Evolutionary conservation across 2,113 vertebrate genomes (phyloP), one percentile per base, ranked within the genome.

Genomic region (Nibea coibor): DNA sequence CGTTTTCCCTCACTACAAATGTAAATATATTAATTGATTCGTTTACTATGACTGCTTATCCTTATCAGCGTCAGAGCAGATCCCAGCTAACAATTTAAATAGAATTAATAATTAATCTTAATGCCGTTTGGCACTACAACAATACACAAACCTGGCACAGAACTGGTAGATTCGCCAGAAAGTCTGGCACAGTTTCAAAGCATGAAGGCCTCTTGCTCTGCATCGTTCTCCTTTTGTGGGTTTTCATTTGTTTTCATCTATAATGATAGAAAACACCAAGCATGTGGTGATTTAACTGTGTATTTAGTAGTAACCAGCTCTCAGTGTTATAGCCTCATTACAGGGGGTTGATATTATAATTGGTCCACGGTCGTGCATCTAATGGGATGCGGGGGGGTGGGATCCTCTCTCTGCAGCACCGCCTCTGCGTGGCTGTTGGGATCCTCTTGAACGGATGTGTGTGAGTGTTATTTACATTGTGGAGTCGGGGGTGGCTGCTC

Each of bases 391-490:
- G 79, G 74, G 74, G 22, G 82, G 75, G 51, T 26, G 82, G 75
- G 51, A 22, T 81, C 48, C 26, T 43, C 26, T 65, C 51, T 69
- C 42, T 56, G 73, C 80, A 85, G 84, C 78, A 47, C 81, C 83
- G 74, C 83, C 82, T 65, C 67, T 82, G 48, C 67, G 70, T 26
- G 35, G 64, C 47, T 42, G 61, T 56, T 72, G 64, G 81, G 79
- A 62, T 80, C 72, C 61, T 53, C 51, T 69, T 24, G 67, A 45
- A 58, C 63, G 19, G 62, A 28, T 42, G 56, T 50, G 53, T 58
- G 56, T 69, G 58, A 39, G 75, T 58, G 78, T 80, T 88, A 88
- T 88, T 89, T 84, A 87, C 87, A 71, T 68, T 12, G 85, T 83
- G 74, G 72, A 75, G 83, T 81, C 50, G 72, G 79, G 63, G 63